Evolutionary conservation across 1,140 invertebrate species (phyloP).

Genomic region (Drosophila triauraria): DNA sequence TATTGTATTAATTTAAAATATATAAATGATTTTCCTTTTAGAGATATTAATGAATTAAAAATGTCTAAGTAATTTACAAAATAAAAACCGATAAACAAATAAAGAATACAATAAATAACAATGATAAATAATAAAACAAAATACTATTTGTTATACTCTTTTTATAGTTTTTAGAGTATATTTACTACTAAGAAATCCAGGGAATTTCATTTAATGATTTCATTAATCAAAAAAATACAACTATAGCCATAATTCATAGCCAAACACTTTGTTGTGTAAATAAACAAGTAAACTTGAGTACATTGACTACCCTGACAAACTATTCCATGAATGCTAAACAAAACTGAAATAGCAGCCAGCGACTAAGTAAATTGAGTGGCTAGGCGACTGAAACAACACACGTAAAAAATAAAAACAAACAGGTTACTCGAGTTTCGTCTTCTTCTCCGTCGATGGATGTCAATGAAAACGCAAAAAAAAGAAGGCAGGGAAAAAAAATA

Average conservation of each 20-base stretch:
- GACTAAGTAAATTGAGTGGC: conserved; percentile 39
- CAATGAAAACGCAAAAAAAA: conserved; percentile 64
- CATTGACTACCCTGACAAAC: conserved; percentile 53
- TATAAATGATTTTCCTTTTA: no score
- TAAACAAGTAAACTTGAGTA: conserved; percentile 36
- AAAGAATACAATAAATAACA: no score
- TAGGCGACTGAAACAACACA: conserved; percentile 35
- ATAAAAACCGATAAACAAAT: no score
- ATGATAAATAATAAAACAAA: neutral
- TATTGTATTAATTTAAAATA: neutral
- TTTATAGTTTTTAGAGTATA: neutral
- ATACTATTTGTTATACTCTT: neutral
- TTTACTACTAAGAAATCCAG: neutral
- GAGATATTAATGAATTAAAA: neutral
- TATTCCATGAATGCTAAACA: conserved; percentile 61
- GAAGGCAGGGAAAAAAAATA: conserved; percentile 22
- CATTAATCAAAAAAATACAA: neutral
- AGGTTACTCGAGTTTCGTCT: conserved; percentile 80
- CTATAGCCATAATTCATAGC: neutral
- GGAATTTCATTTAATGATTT: neutral
- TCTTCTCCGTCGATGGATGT: conserved; percentile 72
- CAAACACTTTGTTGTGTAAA: conserved; percentile 13
- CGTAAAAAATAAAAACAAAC: conserved; percentile 64
- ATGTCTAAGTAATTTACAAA: no score
- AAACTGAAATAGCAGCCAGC: conserved; percentile 38